Conservation (phyloP, 2,797 vertebrate genomes). For the Xiphorhynchus erythropygius region DNA sequence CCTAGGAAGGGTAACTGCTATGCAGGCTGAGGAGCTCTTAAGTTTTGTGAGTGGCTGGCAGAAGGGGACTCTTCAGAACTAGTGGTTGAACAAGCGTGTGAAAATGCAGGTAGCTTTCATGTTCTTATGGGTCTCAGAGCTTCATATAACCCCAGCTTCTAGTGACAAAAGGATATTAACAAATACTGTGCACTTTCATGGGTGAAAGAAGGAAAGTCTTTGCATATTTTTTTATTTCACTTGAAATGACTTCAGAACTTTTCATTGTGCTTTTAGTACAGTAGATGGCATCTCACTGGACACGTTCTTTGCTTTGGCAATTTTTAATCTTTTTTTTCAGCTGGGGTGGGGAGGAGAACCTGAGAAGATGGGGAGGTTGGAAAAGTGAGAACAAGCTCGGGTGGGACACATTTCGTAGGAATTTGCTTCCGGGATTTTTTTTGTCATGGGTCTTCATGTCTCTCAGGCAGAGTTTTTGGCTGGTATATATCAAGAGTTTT, state of each 20-base stretch:
- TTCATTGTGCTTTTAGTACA: background rate
- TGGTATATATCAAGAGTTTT: background rate
- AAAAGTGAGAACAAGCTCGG: background rate
- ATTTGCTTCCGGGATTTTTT: background rate
- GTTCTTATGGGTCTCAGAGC: background rate
- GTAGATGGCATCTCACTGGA: background rate
- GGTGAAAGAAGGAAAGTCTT: background rate
- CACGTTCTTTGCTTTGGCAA: background rate
- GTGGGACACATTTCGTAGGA: background rate
- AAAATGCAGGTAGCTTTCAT: background rate
- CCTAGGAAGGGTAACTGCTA: background rate
- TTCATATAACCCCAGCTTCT: background rate
- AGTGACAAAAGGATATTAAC: background rate
- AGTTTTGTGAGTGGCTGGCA: background rate
- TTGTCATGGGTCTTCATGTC: background rate
- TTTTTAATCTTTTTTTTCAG: background rate
- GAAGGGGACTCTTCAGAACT: background rate
- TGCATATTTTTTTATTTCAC: background rate
- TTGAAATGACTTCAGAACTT: background rate
- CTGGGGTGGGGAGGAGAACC: background rate
- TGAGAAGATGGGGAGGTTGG: background rate
- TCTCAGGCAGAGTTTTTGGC: background rate
- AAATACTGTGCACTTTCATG: background rate
- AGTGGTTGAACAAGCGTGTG: background rate
- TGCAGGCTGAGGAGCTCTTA: background rate